Conservation (phyloP, 2,797 vertebrate species). For the Gallinago solitaria region DNA sequence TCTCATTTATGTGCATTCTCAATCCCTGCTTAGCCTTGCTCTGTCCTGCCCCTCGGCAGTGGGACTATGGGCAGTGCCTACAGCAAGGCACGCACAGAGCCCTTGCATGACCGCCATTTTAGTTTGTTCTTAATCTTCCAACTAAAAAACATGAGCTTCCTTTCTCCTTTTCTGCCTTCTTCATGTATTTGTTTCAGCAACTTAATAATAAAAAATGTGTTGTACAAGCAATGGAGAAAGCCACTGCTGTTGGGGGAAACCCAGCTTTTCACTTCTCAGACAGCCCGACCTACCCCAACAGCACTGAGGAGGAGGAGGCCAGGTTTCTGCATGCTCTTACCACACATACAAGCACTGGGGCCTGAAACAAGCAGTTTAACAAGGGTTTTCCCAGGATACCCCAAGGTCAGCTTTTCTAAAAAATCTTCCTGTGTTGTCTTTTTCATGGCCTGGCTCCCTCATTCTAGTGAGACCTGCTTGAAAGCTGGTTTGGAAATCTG, state of each 20-base stretch:
- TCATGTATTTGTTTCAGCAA: not conserved
- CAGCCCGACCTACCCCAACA: not conserved
- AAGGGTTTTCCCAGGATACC: not conserved
- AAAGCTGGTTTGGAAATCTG: not conserved
- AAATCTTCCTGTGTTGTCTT: not conserved
- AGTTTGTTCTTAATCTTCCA: not conserved
- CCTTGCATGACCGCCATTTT: not conserved
- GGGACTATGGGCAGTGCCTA: not conserved
- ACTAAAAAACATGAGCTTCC: not conserved
- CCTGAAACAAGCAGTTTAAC: not conserved
- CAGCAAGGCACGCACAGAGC: not conserved
- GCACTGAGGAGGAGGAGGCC: not conserved
- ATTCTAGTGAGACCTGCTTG: not conserved
- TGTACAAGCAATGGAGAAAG: not conserved
- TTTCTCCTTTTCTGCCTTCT: not conserved
- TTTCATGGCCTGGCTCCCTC: not conserved
- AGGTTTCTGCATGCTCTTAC: not conserved
- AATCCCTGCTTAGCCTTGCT: not conserved
- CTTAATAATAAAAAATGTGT: not conserved
- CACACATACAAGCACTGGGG: not conserved
- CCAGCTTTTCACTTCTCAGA: not conserved
- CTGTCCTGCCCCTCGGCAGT: not conserved
- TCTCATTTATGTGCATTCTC: not conserved
- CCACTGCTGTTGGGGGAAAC: not conserved
- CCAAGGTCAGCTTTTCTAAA: not conserved